A percentile compares a stretch with the other conserved stretches of the same genome.
These are phyloP conservation scores for Chrysopa pallens DNA, from an alignment of 1,140 invertebrate species.

Conservation along the genomic window DNA sequence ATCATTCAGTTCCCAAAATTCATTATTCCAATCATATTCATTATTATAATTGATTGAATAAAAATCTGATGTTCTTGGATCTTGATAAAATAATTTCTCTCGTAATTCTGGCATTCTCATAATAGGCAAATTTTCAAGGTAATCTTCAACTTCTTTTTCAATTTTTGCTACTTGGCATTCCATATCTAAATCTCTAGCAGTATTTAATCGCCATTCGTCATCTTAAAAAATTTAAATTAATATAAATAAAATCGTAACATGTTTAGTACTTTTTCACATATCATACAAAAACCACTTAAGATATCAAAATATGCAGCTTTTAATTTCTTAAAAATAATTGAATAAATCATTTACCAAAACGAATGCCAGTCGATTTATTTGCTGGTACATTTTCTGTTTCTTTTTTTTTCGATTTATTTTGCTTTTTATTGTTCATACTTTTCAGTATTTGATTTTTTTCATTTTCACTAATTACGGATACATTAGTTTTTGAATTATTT, in stretches of 20 bases:
- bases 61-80: not conserved
- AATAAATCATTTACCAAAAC: no score
- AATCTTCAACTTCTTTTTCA: not conserved
- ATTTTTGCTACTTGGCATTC: no score
- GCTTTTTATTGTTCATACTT: not conserved
- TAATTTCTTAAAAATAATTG: no score
- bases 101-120: constrained; percentile 2
- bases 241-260: no score
- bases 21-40: constrained; percentile 36
- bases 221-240: no score
- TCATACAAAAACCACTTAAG: no score
- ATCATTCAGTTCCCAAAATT: constrained; percentile 76
- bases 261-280: no score
- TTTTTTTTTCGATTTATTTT: not conserved
- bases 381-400: not conserved
- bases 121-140: not conserved
- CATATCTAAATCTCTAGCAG: no score
- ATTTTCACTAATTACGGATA: not conserved
- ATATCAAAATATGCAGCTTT: no score
- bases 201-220: no score
- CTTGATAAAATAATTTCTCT: constrained; percentile 6
- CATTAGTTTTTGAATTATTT: not conserved
- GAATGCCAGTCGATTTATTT: not conserved
- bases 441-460: not conserved
- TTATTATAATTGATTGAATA: constrained; percentile 1